A percentile compares a stretch with the other conserved stretches of the same genome.
These are phyloP conservation scores for Burhinus bistriatus DNA, from an alignment of 2,113 vertebrate genomes.

Conservation along the genomic window DNA sequence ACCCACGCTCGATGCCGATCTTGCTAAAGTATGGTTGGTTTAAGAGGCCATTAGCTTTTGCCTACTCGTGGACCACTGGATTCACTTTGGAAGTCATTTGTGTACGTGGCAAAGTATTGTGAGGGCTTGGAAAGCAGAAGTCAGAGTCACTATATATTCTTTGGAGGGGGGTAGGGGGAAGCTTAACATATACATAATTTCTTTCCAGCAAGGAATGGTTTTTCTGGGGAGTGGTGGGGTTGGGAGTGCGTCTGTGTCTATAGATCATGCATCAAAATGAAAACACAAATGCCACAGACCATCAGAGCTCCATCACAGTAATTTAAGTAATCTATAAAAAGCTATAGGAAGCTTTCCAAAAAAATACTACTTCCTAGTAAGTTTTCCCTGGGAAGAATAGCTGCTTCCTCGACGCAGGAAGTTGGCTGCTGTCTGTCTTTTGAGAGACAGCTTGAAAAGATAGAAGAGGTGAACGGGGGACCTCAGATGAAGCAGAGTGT, in stretches of 20 bases:
- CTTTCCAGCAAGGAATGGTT: neutral
- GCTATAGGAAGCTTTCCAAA: neutral
- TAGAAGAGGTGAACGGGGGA: neutral
- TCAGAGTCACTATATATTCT: neutral
- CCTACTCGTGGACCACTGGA: neutral
- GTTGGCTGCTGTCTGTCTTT: neutral
- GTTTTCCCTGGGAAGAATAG: neutral
- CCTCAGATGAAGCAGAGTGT: neutral
- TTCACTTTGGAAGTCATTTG: neutral
- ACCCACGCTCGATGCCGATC: neutral
- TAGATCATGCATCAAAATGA: neutral
- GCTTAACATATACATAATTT: accelerated
- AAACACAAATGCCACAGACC: neutral
- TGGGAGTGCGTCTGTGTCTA: accelerated
- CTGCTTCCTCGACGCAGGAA: neutral
- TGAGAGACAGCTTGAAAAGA: neutral
- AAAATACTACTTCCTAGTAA: neutral
- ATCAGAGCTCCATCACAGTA: neutral
- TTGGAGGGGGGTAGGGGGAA: accelerated
- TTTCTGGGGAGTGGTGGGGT: neutral
- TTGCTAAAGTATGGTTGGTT: neutral
- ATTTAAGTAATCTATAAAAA: neutral
- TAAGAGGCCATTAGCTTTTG: neutral
- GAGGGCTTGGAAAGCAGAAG: neutral
- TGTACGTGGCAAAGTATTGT: neutral